Base-by-base conservation (phyloP, 2,113 vertebrate genomes). In the Lamprotornis superbus region DNA sequence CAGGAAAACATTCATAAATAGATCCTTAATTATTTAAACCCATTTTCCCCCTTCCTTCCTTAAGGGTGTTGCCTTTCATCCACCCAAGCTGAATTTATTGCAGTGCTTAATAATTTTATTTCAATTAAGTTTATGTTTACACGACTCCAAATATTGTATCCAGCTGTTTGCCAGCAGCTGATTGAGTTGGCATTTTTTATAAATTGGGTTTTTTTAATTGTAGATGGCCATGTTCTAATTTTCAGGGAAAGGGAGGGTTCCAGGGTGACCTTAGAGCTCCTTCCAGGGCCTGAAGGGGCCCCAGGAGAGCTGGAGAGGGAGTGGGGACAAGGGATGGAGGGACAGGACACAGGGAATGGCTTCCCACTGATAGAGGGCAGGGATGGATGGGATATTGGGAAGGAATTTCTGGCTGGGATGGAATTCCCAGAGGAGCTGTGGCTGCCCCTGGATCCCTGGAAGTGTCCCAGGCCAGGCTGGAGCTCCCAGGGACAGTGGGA, bases 131-230 rank as follows among this genome's bases (percentile, higher is more conserved):
- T 74, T 65, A 42, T 89, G 83, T 75, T 82, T 95, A 90, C 84
- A 88, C 60, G 42, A 71, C 78, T 91, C 94, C 10, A 4, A 61
- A 33, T 91, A 68, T 83, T 65, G 75, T 67, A 86, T 69, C 92
- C 96, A 97, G 95, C 92, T 94, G 87, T 90, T 93, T 94, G 89
- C 95, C 95, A 96, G 95, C 93, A 94, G 94, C 94, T 65, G 78
- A 83, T 92, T 56, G 78, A 85, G 92, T 89, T 93, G 75, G 79
- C 74, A 4, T 50, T 94, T 84, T 84, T 86, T 88, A 37, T 64
- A 81, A 67, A 90, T 35, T 24, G 81, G 61, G 47, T 60, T 92
- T 53, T 53, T 94, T 83, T 40, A 47, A 24, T 74, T 71, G 93
- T 83, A 68, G 75, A 78, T 95, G 94, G 89, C 39, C 89, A 75